These are phyloP conservation scores for Erinaceus europaeus DNA, from an alignment of 2,113 vertebrate genomes.

Conservation along the genomic window DNA sequence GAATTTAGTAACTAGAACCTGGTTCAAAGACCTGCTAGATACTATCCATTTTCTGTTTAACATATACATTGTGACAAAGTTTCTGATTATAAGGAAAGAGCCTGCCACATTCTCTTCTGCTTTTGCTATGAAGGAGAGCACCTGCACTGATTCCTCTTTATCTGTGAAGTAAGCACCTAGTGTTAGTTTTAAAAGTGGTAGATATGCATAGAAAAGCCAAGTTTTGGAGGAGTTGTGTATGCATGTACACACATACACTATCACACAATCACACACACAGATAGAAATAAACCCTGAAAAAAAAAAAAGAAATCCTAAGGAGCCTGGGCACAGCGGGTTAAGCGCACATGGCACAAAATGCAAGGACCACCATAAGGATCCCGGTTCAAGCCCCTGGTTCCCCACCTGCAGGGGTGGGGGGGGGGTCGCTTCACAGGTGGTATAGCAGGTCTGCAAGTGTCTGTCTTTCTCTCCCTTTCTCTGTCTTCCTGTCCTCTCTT, in stretches of 20 bases:
- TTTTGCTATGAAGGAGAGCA: background rate
- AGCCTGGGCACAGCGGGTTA: too few relatives aligned
- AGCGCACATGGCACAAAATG: too few relatives aligned
- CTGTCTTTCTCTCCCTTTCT: too few relatives aligned
- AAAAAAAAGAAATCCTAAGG: too few relatives aligned
- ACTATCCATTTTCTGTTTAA: constrained; percentile 14
- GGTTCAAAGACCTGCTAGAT: constrained; percentile 6
- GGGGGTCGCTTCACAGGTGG: too few relatives aligned
- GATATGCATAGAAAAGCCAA: constrained; percentile 39
- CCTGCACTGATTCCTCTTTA: constrained; percentile 30
- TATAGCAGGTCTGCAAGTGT: too few relatives aligned
- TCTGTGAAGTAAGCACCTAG: constrained; percentile 44
- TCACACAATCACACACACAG: background rate
- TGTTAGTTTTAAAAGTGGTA: constrained; percentile 54
- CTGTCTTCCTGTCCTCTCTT: too few relatives aligned
- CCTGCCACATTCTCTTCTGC: background rate
- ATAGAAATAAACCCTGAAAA: background rate
- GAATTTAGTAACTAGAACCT: constrained; percentile 37
- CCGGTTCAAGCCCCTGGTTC: too few relatives aligned
- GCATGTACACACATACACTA: background rate
- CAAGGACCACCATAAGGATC: too few relatives aligned
- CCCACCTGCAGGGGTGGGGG: too few relatives aligned
- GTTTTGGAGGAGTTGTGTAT: constrained; percentile 1
- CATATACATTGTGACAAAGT: constrained; percentile 27
- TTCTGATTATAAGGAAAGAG: background rate